These are phyloP conservation scores for Atractosteus spatula DNA, from an alignment of 2,113 vertebrate genomes.

Conservation along the genomic window DNA sequence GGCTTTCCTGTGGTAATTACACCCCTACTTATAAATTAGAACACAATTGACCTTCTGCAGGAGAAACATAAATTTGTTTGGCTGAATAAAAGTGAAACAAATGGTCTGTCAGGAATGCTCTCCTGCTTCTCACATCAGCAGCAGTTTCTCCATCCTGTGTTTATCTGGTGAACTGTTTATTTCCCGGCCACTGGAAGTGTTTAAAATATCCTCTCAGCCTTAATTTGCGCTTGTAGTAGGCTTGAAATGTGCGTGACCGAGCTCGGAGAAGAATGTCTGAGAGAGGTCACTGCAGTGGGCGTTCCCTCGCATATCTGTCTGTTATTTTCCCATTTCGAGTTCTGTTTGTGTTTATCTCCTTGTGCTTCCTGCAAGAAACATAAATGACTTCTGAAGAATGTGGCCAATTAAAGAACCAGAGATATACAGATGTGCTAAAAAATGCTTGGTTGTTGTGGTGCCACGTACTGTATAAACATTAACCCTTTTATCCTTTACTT, in stretches of 20 bases:
- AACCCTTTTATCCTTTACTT: too few relatives aligned
- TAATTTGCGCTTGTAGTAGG: neutral
- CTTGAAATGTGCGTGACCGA: neutral
- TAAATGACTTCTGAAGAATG: constrained; percentile 54
- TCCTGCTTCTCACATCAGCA: neutral
- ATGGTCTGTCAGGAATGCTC: constrained; percentile 33
- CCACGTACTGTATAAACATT: too few relatives aligned
- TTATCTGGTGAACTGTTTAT: neutral
- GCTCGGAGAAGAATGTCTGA: too few relatives aligned
- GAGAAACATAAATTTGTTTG: constrained; percentile 56
- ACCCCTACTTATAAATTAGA: constrained; percentile 63
- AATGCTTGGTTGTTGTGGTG: too few relatives aligned
- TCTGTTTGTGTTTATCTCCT: constrained; percentile 42
- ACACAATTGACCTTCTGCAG: constrained; percentile 58
- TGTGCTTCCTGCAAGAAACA: constrained; percentile 52
- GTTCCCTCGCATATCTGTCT: constrained; percentile 16
- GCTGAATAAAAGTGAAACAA: constrained; percentile 50
- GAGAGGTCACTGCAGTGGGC: constrained; percentile 12
- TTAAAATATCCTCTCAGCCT: constrained; percentile 2
- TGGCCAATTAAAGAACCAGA: constrained; percentile 39
- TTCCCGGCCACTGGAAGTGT: constrained; percentile 1
- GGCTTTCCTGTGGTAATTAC: constrained; percentile 49
- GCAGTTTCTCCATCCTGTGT: neutral
- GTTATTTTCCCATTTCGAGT: constrained; percentile 4
- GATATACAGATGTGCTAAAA: neutral